phyloP scores from a whole-genome alignment of 2,797 vertebrate genomes.

The Vultur gryphus region DNA sequence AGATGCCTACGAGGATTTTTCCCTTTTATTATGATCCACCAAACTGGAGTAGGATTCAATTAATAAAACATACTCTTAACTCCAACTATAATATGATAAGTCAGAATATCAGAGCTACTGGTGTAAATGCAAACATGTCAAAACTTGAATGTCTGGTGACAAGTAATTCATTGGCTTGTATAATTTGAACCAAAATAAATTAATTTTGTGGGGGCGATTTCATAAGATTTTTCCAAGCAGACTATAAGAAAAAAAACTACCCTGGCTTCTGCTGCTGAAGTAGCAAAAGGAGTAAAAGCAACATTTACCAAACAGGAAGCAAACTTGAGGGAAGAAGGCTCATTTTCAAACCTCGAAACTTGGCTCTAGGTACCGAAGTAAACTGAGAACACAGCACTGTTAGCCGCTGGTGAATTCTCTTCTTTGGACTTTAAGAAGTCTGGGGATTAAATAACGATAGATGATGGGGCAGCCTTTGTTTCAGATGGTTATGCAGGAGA shows the following conservation, averaged over 20 bases:
- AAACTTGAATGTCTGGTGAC: background rate
- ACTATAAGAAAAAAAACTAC: background rate
- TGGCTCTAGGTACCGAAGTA: background rate
- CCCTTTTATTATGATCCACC: background rate
- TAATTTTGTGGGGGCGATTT: background rate
- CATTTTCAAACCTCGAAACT: background rate
- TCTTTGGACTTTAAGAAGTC: background rate
- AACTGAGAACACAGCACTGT: background rate
- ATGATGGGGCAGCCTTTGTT: background rate
- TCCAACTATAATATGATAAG: background rate
- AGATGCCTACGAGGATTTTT: background rate
- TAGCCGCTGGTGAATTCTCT: accelerated
- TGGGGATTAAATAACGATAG: background rate
- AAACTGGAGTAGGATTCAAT: background rate
- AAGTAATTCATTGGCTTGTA: background rate
- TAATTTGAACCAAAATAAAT: background rate
- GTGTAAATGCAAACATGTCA: background rate
- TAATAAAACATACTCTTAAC: background rate
- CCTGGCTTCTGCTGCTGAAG: background rate
- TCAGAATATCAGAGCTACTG: background rate
- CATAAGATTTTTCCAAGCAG: background rate
- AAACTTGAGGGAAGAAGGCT: background rate
- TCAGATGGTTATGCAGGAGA: background rate
- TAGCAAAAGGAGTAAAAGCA: background rate
- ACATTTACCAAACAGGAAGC: background rate